A percentile compares a stretch with the other conserved stretches of the same genome.
phyloP scores from a whole-genome alignment of 2,888 invertebrate species.

The Phengaris arion region DNA sequence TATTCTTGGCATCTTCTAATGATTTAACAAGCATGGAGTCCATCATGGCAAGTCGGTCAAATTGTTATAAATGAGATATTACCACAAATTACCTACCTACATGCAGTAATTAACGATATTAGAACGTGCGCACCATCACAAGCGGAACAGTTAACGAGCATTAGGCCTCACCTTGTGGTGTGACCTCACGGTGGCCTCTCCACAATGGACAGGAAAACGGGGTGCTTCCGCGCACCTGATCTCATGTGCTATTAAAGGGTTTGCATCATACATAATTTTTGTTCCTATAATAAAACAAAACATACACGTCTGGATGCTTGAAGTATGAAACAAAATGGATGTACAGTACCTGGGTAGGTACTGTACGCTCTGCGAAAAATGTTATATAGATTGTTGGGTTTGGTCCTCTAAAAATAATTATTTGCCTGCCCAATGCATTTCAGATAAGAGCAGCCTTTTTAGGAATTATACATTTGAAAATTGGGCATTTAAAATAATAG shows the following conservation, averaged over 20 bases:
- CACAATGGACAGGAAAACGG: conserved; percentile 45
- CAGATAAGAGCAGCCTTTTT: no score
- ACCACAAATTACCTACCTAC: conserved; percentile 11
- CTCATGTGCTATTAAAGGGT: conserved; percentile 19
- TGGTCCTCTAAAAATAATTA: no score
- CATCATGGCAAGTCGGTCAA: not conserved
- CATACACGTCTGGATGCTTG: not conserved
- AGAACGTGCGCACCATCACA: conserved; percentile 36
- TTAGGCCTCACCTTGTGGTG: conserved; percentile 38
- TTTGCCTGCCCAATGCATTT: no score
- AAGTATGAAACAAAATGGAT: not conserved
- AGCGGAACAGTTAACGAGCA: conserved; percentile 33
- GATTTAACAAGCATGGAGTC: not conserved
- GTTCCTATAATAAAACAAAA: not conserved
- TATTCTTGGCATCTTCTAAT: not conserved
- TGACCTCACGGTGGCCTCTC: conserved; percentile 42
- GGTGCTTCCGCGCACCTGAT: conserved; percentile 46
- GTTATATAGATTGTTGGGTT: no score
- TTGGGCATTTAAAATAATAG: no score
- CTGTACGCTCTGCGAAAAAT: no score
- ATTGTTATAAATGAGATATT: not conserved
- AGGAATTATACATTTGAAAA: no score
- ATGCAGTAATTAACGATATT: conserved; percentile 31
- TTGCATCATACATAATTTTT: not conserved
- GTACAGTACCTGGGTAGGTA: no score